phyloP scores from a whole-genome alignment of 2,797 vertebrate species.

The Acanthopagrus latus region DNA sequence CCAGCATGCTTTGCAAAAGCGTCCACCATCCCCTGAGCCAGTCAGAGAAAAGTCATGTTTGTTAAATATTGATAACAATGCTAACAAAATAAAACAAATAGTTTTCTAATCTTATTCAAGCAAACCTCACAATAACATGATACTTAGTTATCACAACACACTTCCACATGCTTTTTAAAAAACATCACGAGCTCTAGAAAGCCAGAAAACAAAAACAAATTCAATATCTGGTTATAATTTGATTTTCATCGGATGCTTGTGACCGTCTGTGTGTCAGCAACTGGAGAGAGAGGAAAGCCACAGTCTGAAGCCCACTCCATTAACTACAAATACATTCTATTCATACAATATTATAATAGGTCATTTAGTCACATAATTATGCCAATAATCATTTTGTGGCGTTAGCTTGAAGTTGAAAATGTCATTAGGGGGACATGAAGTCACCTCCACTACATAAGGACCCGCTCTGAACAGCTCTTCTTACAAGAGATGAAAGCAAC shows the following conservation, averaged over 20 bases:
- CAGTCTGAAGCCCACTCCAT: background rate
- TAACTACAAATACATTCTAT: background rate
- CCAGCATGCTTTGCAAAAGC: too few relatives aligned
- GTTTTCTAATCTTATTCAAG: too few relatives aligned
- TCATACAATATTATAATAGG: background rate
- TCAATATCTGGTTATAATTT: background rate
- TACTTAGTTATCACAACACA: background rate
- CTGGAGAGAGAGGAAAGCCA: conserved; percentile 3
- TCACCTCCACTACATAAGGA: too few relatives aligned
- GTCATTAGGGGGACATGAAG: background rate
- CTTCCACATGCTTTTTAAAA: background rate
- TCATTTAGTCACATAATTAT: background rate
- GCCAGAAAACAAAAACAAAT: background rate
- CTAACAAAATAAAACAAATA: too few relatives aligned
- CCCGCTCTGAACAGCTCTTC: background rate
- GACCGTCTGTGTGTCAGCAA: background rate
- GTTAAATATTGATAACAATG: too few relatives aligned
- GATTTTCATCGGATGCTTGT: background rate
- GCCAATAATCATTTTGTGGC: background rate
- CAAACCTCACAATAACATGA: background rate
- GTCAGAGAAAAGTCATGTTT: too few relatives aligned
- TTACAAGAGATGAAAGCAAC: background rate
- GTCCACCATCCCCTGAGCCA: too few relatives aligned
- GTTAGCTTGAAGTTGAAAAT: background rate
- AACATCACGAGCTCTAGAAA: background rate